A percentile compares a stretch with the other conserved stretches of the same genome.
These are phyloP conservation scores for Hafferia zeledoni DNA, from an alignment of 2,797 vertebrate genomes.

Conservation along the genomic window DNA sequence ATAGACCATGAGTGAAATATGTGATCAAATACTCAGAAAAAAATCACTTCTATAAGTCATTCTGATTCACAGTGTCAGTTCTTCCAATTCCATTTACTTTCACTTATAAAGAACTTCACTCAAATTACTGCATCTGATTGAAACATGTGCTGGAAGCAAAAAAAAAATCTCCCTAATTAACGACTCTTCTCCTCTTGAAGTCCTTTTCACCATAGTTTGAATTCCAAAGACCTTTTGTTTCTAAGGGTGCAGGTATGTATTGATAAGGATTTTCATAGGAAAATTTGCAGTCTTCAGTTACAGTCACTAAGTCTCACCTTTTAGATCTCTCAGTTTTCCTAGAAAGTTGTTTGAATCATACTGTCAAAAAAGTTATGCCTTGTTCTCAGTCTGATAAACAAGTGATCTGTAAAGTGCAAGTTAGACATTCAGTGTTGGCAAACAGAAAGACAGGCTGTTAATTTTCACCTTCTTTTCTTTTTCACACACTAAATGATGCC, in stretches of 20 bases:
- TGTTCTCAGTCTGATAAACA: neutral
- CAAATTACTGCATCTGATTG: neutral
- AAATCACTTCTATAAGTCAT: neutral
- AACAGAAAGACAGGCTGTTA: neutral
- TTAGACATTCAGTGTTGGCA: neutral
- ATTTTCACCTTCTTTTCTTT: neutral
- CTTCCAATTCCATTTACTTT: neutral
- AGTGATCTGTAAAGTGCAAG: neutral
- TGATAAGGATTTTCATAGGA: neutral
- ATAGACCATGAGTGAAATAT: neutral
- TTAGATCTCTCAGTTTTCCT: neutral
- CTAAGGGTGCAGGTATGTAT: neutral
- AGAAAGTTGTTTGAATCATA: neutral
- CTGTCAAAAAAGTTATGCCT: neutral
- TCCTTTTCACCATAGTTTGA: neutral
- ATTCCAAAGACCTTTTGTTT: neutral
- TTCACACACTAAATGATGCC: neutral
- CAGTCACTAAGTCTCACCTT: neutral
- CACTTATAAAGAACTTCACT: neutral
- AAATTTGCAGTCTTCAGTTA: neutral
- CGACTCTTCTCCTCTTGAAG: neutral
- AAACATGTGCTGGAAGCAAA: accelerated
- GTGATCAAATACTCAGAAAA: neutral
- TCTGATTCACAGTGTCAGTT: neutral
- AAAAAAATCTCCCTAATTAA: neutral